phyloP scores from a whole-genome alignment of 2,113 vertebrate genomes.

The Ranitomeya imitator region DNA sequence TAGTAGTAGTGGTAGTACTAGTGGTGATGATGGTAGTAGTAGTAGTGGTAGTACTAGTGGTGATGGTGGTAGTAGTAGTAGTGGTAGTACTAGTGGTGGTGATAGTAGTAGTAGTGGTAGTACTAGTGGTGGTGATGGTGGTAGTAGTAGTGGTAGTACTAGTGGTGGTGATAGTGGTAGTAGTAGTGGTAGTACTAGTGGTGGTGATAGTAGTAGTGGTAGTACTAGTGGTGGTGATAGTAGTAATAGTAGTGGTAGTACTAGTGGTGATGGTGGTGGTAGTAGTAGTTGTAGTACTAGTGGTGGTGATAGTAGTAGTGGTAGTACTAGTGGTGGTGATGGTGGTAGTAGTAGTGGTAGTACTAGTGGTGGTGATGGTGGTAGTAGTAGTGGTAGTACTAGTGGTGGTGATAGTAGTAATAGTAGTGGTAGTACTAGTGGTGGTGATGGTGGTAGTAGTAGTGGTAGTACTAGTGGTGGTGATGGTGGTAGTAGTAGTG shows the following conservation, averaged over 20 bases:
- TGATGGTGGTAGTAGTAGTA: neutral
- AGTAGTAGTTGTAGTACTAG: neutral
- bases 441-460: neutral
- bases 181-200: neutral
- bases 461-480: neutral
- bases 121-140: neutral
- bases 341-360: neutral
- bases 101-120: neutral
- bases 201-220: neutral
- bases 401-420: neutral
- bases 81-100: neutral
- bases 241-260: neutral
- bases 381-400: neutral
- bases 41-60: neutral
- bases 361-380: neutral
- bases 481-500: neutral
- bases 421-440: neutral
- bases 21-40: neutral
- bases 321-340: neutral
- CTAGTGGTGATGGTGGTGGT: neutral
- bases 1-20: neutral
- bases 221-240: neutral
- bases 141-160: neutral
- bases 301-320: neutral
- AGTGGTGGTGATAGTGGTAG: neutral